These are phyloP conservation scores for Cistogaster globosa DNA, from an alignment of 2,888 invertebrate genomes.

Conservation along the genomic window DNA sequence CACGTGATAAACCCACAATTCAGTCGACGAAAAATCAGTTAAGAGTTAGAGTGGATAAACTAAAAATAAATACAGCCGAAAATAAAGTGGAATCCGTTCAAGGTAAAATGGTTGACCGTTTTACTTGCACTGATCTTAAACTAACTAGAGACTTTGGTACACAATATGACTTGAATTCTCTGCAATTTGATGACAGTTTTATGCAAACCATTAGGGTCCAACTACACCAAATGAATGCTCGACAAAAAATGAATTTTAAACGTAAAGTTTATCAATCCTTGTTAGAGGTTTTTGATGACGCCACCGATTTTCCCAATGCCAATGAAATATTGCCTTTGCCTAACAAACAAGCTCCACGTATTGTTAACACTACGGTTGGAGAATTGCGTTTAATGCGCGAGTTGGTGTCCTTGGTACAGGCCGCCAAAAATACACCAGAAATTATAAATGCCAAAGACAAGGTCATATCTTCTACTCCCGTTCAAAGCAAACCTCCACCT, in stretches of 20 bases:
- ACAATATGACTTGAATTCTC: conserved; percentile 34
- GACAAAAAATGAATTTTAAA: conserved; percentile 80
- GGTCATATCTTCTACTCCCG: not conserved
- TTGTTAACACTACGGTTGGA: conserved; percentile 64
- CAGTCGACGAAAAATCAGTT: not conserved
- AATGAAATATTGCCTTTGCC: conserved; percentile 74
- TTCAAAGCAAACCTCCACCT: not conserved
- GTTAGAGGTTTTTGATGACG: conserved; percentile 79
- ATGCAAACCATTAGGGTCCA: conserved; percentile 76
- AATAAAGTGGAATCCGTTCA: not conserved
- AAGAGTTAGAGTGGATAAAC: conserved; percentile 22
- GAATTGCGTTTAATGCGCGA: conserved; percentile 77
- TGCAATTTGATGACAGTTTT: conserved; percentile 76
- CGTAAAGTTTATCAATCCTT: conserved; percentile 76
- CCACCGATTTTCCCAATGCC: conserved; percentile 75
- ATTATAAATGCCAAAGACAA: conserved; percentile 37
- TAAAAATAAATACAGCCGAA: conserved; percentile 8
- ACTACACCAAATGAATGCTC: conserved; percentile 78
- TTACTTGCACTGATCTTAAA: conserved; percentile 2
- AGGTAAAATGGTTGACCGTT: conserved; percentile 20
- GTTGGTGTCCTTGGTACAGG: conserved; percentile 76
- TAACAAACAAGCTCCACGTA: conserved; percentile 61
- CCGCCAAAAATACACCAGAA: conserved; percentile 74
- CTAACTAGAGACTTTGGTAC: conserved; percentile 17
- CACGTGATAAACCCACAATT: not conserved